Conservation (phyloP, 2,797 vertebrate species). For the Aldrovandia affinis region DNA sequence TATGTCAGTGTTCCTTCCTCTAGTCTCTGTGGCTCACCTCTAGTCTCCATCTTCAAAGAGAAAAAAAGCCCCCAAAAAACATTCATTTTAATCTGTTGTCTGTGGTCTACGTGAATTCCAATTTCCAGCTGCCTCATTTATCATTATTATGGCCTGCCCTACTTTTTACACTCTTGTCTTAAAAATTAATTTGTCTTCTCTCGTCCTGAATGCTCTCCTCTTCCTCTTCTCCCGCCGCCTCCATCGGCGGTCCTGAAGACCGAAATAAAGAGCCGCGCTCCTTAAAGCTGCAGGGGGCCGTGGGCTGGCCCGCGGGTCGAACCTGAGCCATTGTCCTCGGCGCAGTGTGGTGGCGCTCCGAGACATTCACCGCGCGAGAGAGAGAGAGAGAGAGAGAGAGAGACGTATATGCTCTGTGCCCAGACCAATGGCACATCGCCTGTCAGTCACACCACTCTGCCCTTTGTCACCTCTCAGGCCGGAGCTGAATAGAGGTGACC, state of each 20-base stretch:
- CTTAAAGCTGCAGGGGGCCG: not conserved
- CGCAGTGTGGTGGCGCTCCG: not conserved
- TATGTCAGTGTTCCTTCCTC: slow-evolving; percentile 7
- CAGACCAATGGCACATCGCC: not conserved
- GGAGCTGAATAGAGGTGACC: slow-evolving; percentile 47
- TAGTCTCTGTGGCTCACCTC: slow-evolving; percentile 30
- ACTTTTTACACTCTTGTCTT: slow-evolving; percentile 35
- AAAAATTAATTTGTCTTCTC: slow-evolving; percentile 43
- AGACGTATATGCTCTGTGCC: slow-evolving; percentile 9
- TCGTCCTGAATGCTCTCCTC: slow-evolving; percentile 18
- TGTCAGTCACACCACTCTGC: slow-evolving; percentile 38
- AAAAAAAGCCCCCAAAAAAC: slow-evolving; percentile 22
- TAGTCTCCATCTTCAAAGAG: slow-evolving; percentile 33
- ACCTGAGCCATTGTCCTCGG: not conserved
- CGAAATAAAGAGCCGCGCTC: slow-evolving; percentile 1
- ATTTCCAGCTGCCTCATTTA: slow-evolving; percentile 41
- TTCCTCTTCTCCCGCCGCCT: not conserved
- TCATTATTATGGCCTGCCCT: slow-evolving; percentile 46
- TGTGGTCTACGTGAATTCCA: slow-evolving; percentile 38
- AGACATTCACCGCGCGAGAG: slow-evolving; percentile 20
- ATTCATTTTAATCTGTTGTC: slow-evolving; percentile 36
- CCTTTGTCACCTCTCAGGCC: slow-evolving; percentile 54
- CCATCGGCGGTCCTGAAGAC: not conserved
- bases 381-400: slow-evolving; percentile 27
- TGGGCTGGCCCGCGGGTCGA: not conserved